Percentiles rank a stretch among this genome's conserved stretches.
phyloP scores from a whole-genome alignment of 2,797 vertebrate genomes.

The Hippoglossus hippoglossus region DNA sequence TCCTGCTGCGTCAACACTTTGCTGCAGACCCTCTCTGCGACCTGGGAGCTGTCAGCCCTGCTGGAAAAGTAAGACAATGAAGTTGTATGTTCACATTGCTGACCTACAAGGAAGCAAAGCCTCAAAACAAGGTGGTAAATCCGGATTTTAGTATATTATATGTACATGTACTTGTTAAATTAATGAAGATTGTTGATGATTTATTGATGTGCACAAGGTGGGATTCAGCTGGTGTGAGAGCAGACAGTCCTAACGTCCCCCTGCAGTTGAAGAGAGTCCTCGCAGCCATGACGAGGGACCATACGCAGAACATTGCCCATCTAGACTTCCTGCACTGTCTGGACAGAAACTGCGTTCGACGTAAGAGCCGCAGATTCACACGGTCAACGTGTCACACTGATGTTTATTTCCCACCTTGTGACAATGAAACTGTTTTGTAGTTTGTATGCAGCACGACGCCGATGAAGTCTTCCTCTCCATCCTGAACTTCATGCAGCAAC shows the following conservation, averaged over 20 bases:
- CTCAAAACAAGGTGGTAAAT: background rate
- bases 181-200: background rate
- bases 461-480: slow-evolving; percentile 83
- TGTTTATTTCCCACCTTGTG: slow-evolving; percentile 4
- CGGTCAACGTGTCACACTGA: background rate
- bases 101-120: background rate
- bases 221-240: slow-evolving; percentile 23
- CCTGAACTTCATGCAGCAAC: slow-evolving; percentile 73
- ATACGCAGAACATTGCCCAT: slow-evolving; percentile 51
- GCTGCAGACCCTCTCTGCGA: slow-evolving; percentile 82
- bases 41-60: slow-evolving; percentile 72
- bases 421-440: slow-evolving; percentile 56
- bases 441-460: slow-evolving; percentile 76
- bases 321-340: slow-evolving; percentile 74
- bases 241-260: slow-evolving; percentile 37
- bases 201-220: slow-evolving; percentile 67
- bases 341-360: slow-evolving; percentile 67
- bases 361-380: slow-evolving; percentile 48
- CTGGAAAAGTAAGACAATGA: slow-evolving; percentile 69
- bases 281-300: slow-evolving; percentile 57
- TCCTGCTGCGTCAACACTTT: slow-evolving; percentile 83
- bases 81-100: background rate
- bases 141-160: background rate
- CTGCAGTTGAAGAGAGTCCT: slow-evolving; percentile 73
- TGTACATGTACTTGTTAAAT: background rate